phyloP scores from a whole-genome alignment of 2,113 vertebrate species.

The Pachypanchax playfairii region DNA sequence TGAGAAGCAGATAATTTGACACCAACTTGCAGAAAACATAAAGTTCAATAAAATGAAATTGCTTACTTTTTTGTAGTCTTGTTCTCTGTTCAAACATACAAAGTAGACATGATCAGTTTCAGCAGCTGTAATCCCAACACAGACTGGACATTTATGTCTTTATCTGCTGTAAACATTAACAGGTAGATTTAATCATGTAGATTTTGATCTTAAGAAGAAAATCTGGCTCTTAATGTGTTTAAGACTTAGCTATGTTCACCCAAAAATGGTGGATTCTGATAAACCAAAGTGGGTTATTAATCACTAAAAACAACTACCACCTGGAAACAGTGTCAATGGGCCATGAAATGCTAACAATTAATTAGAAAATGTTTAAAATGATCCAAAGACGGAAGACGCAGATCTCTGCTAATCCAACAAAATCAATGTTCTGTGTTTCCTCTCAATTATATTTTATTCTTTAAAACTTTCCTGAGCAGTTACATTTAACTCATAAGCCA shows the following conservation, averaged over 20 bases:
- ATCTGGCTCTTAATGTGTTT: neutral
- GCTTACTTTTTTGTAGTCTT: constrained; percentile 68
- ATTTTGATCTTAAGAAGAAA: neutral
- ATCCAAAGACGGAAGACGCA: neutral
- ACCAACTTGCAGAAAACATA: neutral
- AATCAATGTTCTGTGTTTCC: neutral
- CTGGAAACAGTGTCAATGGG: neutral
- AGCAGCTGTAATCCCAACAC: neutral
- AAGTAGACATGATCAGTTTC: constrained; percentile 8
- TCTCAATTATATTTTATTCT: neutral
- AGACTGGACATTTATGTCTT: neutral
- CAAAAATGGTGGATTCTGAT: neutral
- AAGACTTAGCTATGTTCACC: neutral
- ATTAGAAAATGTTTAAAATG: neutral
- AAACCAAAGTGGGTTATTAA: neutral
- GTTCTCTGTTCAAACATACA: constrained; percentile 53
- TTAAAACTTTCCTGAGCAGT: neutral
- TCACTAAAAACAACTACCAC: neutral
- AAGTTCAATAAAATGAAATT: too few species aligned
- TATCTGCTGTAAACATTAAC: neutral
- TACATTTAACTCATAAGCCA: neutral
- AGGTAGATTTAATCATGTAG: neutral
- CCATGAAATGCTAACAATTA: too few species aligned
- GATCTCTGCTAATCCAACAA: neutral
- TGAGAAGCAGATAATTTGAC: constrained; percentile 3